These are phyloP conservation scores for Acrossocheilus wenchowensis DNA, from an alignment of 2,797 vertebrate species.

Conservation along the genomic window DNA sequence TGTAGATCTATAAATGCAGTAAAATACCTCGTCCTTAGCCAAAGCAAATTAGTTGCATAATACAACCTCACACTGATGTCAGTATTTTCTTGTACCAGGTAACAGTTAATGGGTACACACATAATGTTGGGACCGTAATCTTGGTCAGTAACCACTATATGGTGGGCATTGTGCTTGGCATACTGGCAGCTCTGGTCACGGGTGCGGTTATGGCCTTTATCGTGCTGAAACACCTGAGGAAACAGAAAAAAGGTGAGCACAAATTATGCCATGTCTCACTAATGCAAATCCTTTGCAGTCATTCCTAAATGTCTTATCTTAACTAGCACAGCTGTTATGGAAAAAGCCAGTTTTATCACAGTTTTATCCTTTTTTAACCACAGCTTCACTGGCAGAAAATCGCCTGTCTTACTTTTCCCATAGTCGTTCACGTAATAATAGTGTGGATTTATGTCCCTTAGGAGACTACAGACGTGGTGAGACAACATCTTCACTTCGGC, in stretches of 20 bases:
- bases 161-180: conserved; percentile 82
- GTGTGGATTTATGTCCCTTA: conserved; percentile 69
- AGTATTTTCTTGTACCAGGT: conserved; percentile 73
- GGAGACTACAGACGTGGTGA: conserved; percentile 84
- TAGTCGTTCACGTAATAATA: conserved; percentile 67
- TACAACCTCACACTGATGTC: neutral
- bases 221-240: conserved; percentile 79
- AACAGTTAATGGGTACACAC: conserved; percentile 84
- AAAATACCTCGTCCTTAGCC: neutral
- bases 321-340: neutral
- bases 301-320: neutral
- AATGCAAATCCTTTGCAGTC: neutral
- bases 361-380: conserved; percentile 56
- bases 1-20: neutral
- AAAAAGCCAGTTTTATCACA: neutral
- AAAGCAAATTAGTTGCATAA: neutral
- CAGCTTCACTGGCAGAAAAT: conserved; percentile 75
- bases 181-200: conserved; percentile 79
- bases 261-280: neutral
- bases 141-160: conserved; percentile 77
- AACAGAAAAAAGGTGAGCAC: conserved; percentile 81
- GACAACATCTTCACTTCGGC: neutral
- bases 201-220: conserved; percentile 75
- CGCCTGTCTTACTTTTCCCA: conserved; percentile 67
- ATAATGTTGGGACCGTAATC: conserved; percentile 82